Evolutionary conservation across 2,888 invertebrate genomes (phyloP).

Genomic region (Lepas anatifera): DNA sequence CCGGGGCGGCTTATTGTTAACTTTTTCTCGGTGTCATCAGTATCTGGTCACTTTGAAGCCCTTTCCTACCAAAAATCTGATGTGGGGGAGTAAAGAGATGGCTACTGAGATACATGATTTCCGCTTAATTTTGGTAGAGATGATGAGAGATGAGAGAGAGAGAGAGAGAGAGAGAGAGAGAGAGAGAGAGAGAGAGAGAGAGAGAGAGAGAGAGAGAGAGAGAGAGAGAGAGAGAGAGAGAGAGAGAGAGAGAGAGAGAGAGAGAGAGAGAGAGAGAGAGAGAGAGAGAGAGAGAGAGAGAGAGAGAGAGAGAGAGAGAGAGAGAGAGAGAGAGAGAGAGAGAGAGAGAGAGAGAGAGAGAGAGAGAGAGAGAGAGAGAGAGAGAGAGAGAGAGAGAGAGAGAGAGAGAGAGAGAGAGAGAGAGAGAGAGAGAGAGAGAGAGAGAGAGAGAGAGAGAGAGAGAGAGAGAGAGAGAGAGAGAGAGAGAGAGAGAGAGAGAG

Average conservation of each 20-base stretch:
- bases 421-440: background rate
- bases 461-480: background rate
- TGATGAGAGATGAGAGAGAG: background rate
- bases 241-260: background rate
- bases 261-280: background rate
- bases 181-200: background rate
- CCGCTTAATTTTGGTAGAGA: too few relatives aligned
- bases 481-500: background rate
- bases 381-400: background rate
- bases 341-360: background rate
- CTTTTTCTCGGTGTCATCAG: too few relatives aligned
- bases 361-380: background rate
- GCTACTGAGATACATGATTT: too few relatives aligned
- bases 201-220: background rate
- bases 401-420: too few relatives aligned
- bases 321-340: background rate
- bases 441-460: background rate
- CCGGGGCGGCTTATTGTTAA: too few relatives aligned
- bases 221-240: background rate
- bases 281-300: background rate
- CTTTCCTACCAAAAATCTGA: too few relatives aligned
- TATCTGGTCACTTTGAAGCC: too few relatives aligned
- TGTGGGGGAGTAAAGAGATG: too few relatives aligned
- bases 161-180: background rate
- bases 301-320: slow-evolving; percentile 3